These are phyloP conservation scores for Eidolon dupreanum DNA, from an alignment of 2,797 vertebrate species.

Conservation along the genomic window DNA sequence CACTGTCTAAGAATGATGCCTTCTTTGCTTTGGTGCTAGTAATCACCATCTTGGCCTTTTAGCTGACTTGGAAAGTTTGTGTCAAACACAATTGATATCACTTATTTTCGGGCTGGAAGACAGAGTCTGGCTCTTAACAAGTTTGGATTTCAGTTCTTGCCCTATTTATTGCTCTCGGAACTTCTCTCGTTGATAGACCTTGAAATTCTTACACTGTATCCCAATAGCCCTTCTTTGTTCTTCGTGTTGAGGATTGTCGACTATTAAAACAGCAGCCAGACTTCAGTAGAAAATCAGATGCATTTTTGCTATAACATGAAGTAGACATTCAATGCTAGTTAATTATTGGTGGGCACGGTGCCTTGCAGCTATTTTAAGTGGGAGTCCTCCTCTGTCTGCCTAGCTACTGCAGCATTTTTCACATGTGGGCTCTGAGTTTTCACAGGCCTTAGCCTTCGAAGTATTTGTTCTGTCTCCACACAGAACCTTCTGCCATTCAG, in stretches of 20 bases:
- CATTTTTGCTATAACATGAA: not conserved
- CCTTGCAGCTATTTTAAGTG: not conserved
- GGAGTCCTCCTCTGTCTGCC: too few species aligned
- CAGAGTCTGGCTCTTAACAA: not conserved
- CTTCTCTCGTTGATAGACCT: not conserved
- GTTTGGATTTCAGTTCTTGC: not conserved
- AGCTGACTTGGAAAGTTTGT: conserved; percentile 17
- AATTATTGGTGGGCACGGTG: not conserved
- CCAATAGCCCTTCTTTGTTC: not conserved
- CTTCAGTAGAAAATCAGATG: not conserved
- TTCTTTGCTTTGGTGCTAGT: not conserved
- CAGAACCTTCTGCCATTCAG: not conserved
- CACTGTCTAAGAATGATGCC: not conserved
- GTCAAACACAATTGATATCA: not conserved
- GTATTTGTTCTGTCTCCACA: not conserved
- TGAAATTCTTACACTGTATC: not conserved
- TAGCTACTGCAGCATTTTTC: not conserved
- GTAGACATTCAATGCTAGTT: not conserved
- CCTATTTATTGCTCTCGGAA: not conserved
- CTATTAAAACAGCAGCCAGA: not conserved
- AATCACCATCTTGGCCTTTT: not conserved
- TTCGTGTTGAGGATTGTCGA: not conserved
- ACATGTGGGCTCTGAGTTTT: not conserved
- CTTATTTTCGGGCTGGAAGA: not conserved
- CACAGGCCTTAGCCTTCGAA: not conserved